Percentiles rank a stretch among this genome's conserved stretches.
Conservation (phyloP, 2,888 invertebrate species). For the Auanema sp. region DNA sequence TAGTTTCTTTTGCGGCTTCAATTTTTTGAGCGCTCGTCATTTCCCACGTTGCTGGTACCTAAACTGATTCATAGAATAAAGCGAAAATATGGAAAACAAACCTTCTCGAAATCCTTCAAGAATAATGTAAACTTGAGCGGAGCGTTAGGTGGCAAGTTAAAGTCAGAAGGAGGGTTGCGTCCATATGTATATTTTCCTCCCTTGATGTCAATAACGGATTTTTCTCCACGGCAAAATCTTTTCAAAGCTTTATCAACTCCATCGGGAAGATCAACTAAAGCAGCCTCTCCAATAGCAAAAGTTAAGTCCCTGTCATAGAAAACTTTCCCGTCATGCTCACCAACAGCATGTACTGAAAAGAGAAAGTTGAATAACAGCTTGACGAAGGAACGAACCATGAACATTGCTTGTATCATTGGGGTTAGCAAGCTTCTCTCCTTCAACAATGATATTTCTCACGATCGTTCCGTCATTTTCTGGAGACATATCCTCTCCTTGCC, state of each 20-base stretch:
- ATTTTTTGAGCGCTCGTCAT: constrained; percentile 80
- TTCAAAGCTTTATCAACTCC: constrained; percentile 82
- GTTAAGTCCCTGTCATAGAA: constrained; percentile 83
- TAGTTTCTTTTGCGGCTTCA: constrained; percentile 79
- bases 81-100: constrained; percentile 53
- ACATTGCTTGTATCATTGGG: constrained; percentile 84
- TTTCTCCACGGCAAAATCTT: constrained; percentile 71
- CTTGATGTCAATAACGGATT: constrained; percentile 48
- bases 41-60: constrained; percentile 81
- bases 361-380: constrained; percentile 2
- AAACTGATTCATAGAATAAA: constrained; percentile 32
- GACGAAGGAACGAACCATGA: constrained; percentile 71
- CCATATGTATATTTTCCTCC: constrained; percentile 54
- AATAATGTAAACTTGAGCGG: constrained; percentile 80
- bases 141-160: constrained; percentile 79
- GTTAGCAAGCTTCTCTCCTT: constrained; percentile 75
- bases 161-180: constrained; percentile 69
- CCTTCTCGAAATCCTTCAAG: constrained; percentile 82
- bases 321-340: constrained; percentile 72
- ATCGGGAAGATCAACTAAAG: constrained; percentile 72
- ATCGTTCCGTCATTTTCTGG: constrained; percentile 83
- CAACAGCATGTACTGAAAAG: constrained; percentile 75
- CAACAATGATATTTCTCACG: constrained; percentile 73
- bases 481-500: constrained; percentile 78
- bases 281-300: constrained; percentile 85